Conservation (phyloP, 2,113 vertebrate species). For the Jacana jacana region DNA sequence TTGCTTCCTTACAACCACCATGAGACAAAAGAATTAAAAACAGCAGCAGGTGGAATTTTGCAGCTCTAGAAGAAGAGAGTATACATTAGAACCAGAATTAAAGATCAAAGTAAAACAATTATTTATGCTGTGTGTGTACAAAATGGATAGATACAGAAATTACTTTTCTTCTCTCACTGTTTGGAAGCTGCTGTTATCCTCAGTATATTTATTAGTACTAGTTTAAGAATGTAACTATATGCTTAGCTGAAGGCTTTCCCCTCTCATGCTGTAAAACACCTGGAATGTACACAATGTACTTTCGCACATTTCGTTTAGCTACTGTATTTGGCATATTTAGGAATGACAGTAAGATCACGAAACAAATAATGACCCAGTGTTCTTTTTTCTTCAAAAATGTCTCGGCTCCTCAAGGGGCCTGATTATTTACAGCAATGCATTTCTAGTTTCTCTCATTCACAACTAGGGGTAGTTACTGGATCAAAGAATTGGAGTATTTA, state of each 20-base stretch:
- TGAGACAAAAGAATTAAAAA: neutral
- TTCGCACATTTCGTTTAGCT: neutral
- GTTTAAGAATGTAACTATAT: neutral
- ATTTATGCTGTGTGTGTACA: neutral
- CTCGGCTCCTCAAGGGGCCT: neutral
- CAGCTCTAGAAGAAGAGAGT: neutral
- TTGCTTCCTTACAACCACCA: neutral
- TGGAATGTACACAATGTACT: neutral
- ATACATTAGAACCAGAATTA: neutral
- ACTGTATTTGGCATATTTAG: neutral
- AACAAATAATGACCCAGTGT: neutral
- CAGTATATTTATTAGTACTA: neutral
- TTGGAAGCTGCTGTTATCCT: neutral
- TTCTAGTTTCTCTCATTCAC: neutral
- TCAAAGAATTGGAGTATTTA: neutral
- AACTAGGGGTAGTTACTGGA: neutral
- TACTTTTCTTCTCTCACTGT: neutral
- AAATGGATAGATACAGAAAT: neutral
- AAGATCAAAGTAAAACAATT: neutral
- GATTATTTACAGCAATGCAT: neutral
- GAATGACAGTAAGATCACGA: neutral
- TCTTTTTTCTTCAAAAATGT: neutral
- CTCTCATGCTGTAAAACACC: neutral
- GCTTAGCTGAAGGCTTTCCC: neutral
- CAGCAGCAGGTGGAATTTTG: neutral